Evolutionary conservation across 2,113 vertebrate genomes (phyloP).

Genomic region (Shinisaurus crocodilurus): DNA sequence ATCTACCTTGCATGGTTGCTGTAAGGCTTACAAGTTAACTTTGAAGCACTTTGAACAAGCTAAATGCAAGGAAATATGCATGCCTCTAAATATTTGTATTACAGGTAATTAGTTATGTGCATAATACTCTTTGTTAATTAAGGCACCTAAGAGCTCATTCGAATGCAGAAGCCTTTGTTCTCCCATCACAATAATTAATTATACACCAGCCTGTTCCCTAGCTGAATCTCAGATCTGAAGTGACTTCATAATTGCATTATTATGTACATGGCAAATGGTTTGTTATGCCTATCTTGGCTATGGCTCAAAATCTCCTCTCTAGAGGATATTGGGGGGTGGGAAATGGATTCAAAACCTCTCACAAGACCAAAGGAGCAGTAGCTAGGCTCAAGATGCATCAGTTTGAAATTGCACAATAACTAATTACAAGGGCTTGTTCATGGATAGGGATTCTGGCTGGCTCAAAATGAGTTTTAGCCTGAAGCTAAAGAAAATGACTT

Average conservation of each 20-base stretch:
- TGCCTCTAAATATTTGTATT: background rate
- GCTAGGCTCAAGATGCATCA: background rate
- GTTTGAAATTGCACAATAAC: background rate
- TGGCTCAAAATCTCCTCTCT: background rate
- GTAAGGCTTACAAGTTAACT: no score
- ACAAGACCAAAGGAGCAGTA: background rate
- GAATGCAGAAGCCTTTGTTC: background rate
- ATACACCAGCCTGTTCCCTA: background rate
- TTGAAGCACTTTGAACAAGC: background rate
- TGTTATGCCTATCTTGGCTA: background rate
- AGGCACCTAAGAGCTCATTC: background rate
- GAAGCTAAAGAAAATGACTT: background rate
- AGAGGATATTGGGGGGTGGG: background rate
- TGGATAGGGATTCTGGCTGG: background rate
- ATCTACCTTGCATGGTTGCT: background rate
- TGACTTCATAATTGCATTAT: conserved; percentile 29
- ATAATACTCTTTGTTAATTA: background rate
- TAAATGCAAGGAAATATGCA: background rate
- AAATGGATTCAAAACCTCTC: background rate
- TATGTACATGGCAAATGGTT: conserved; percentile 16
- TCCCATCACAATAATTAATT: conserved; percentile 5
- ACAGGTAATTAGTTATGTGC: background rate
- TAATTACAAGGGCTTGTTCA: background rate
- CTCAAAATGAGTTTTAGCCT: background rate
- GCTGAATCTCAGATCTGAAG: conserved; percentile 25